phyloP scores from a whole-genome alignment of 2,797 vertebrate species.

The Naso thynnoides region DNA sequence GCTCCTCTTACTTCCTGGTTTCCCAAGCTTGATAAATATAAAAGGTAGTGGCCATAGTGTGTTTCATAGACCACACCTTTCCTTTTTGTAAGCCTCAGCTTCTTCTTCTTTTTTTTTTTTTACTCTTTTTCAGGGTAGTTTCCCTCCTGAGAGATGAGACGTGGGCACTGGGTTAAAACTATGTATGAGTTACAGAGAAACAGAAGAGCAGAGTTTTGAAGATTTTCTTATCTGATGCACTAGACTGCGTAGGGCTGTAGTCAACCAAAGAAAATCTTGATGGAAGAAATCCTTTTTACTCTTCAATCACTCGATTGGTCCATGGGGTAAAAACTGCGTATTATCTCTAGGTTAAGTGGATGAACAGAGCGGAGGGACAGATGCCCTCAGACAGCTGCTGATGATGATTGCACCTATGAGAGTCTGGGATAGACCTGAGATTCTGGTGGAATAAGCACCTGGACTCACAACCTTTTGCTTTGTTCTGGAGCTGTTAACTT shows the following conservation, averaged over 20 bases:
- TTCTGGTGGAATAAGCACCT: too few species aligned
- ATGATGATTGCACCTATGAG: too few species aligned
- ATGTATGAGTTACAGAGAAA: conserved; percentile 25
- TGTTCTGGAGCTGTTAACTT: too few species aligned
- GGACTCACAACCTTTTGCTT: too few species aligned
- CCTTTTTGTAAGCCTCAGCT: conserved; percentile 16
- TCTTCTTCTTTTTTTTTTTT: conserved; percentile 10
- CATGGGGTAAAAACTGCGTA: too few species aligned
- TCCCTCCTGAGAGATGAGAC: conserved; percentile 22
- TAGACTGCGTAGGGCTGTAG: conserved; percentile 27
- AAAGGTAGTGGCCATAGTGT: conserved; percentile 34
- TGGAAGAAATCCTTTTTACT: too few species aligned
- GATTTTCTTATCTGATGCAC: conserved; percentile 36
- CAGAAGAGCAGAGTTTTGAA: conserved; percentile 10
- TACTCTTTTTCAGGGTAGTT: conserved; percentile 23
- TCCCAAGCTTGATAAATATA: conserved; percentile 56
- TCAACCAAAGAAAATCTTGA: not conserved
- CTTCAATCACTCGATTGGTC: too few species aligned
- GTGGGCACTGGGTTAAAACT: conserved; percentile 47
- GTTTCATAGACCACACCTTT: conserved; percentile 18
- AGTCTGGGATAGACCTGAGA: too few species aligned
- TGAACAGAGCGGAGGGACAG: too few species aligned
- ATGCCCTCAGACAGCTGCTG: too few species aligned
- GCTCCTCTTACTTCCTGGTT: conserved; percentile 44
- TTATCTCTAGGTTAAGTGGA: too few species aligned